These are phyloP conservation scores for Nesogale talazaci DNA, from an alignment of 2,113 vertebrate species.

Conservation along the genomic window DNA sequence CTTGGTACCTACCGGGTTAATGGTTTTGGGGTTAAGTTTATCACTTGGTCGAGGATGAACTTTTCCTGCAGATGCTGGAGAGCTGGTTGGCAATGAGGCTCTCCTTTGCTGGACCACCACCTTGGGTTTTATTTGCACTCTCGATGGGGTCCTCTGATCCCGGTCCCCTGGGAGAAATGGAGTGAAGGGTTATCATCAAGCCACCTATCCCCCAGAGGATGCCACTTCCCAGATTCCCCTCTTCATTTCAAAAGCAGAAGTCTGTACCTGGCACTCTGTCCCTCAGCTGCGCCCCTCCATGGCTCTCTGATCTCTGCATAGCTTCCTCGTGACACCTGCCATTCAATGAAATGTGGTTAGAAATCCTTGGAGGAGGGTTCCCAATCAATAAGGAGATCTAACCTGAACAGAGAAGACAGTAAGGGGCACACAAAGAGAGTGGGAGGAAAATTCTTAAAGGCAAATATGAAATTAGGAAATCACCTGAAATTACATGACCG, in stretches of 20 bases:
- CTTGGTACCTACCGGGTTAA: slow-evolving; percentile 86
- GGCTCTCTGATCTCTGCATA: slow-evolving; percentile 62
- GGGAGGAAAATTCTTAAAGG: slow-evolving; percentile 11
- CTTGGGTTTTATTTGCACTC: slow-evolving; percentile 68
- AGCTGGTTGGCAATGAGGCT: slow-evolving; percentile 51
- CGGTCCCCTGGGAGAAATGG: slow-evolving; percentile 67
- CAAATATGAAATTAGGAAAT: not conserved
- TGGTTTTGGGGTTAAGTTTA: slow-evolving; percentile 91
- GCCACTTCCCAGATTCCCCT: not conserved
- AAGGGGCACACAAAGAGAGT: not conserved
- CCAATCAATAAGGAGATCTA: not conserved
- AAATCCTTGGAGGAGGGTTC: not conserved
- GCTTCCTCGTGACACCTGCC: slow-evolving; percentile 34
- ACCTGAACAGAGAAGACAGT: not conserved
- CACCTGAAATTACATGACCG: not conserved
- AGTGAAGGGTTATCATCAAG: slow-evolving; percentile 24
- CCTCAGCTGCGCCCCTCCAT: slow-evolving; percentile 28
- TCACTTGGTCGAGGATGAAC: slow-evolving; percentile 86
- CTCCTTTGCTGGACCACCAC: slow-evolving; percentile 74
- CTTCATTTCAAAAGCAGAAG: not conserved
- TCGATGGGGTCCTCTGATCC: slow-evolving; percentile 79
- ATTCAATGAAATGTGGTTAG: not conserved
- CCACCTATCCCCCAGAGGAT: not conserved
- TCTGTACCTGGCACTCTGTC: slow-evolving; percentile 48
- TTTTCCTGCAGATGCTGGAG: slow-evolving; percentile 74